A percentile compares a stretch with the other conserved stretches of the same genome.
These are phyloP conservation scores for Manis pentadactyla DNA, from an alignment of 2,797 vertebrate species.

Conservation along the genomic window DNA sequence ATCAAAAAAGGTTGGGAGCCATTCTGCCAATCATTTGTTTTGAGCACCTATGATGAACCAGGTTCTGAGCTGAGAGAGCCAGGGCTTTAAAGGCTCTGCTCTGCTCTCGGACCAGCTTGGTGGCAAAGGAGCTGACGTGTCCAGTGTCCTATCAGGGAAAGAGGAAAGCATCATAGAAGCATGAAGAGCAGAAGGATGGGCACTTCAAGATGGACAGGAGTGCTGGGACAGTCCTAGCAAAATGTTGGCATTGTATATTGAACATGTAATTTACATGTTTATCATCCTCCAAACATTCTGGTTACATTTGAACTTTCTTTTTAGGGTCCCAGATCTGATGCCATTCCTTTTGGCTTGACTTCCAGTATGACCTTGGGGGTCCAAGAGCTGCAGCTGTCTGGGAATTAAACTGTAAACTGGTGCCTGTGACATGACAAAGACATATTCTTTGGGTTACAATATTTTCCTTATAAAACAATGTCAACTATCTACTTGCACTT, in stretches of 20 bases:
- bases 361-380: background rate
- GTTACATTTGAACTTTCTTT: background rate
- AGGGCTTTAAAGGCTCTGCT: background rate
- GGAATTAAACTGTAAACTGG: background rate
- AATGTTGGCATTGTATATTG: background rate
- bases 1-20: background rate
- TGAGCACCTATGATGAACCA: background rate
- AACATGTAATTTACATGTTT: background rate
- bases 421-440: background rate
- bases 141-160: background rate
- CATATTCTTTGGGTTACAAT: background rate
- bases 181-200: background rate
- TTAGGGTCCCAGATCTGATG: background rate
- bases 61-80: background rate
- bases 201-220: background rate
- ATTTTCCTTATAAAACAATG: background rate
- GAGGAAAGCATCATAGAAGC: background rate
- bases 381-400: background rate
- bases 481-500: background rate
- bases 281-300: background rate
- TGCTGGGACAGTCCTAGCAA: background rate
- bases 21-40: background rate
- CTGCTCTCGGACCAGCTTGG: background rate
- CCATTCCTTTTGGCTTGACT: background rate
- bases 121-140: background rate